Conservation (phyloP, 92 coral and sea anemone species). For the Phenganax subtilis region DNA sequence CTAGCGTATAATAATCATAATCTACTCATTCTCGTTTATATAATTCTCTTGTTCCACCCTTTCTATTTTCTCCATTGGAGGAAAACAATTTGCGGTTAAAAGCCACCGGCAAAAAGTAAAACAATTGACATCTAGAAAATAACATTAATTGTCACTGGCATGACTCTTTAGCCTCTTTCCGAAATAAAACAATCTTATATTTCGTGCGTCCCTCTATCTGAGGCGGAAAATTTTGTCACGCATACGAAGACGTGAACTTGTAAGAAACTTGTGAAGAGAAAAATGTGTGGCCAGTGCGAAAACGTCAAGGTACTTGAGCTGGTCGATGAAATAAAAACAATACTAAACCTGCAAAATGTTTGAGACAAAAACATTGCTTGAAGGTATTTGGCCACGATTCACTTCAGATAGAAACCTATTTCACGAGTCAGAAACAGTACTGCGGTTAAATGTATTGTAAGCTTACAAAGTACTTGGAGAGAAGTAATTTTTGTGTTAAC, state of each 20-base stretch:
- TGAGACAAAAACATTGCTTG: constrained; percentile 19
- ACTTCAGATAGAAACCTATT: not conserved
- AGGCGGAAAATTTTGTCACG: too few species aligned
- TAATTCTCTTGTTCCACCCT: too few species aligned
- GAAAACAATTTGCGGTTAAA: not conserved
- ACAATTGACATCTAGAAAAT: not conserved
- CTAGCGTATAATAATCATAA: too few species aligned
- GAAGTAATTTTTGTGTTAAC: too few species aligned
- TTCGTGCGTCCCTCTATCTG: too few species aligned
- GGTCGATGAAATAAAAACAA: constrained; percentile 10
- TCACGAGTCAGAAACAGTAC: not conserved
- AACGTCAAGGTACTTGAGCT: not conserved
- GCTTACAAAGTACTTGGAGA: too few species aligned
- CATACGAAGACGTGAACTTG: too few species aligned
- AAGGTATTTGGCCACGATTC: constrained; percentile 3
- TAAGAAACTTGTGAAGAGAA: too few species aligned
- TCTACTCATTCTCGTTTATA: too few species aligned
- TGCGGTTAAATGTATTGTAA: too few species aligned
- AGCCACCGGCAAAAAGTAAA: not conserved
- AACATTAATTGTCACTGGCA: not conserved
- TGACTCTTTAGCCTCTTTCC: not conserved
- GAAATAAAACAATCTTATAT: not conserved
- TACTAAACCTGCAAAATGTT: constrained; percentile 17
- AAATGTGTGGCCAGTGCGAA: not conserved
- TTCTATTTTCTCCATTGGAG: too few species aligned